Evolutionary conservation across 1,140 invertebrate genomes (phyloP), one percentile per base, ranked within the genome.

Genomic region (Brachionus sp.): DNA sequence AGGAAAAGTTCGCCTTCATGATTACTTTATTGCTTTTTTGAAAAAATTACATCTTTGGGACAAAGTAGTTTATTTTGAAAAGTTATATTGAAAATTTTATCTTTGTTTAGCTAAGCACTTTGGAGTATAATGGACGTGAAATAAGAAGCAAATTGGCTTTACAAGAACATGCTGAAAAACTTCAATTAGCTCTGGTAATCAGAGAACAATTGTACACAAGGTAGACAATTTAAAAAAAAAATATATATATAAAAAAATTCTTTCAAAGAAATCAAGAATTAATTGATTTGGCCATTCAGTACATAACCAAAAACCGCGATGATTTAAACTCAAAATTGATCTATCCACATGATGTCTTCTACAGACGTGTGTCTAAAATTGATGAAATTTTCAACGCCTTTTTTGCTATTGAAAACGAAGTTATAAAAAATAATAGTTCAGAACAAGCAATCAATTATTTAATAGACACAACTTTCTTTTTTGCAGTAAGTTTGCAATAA

Each of bases 401-500:
- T 29, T 80, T 62, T 66, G 19, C 13, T 3, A 66, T 66, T 42
- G 77, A 80, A 80, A 80, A 62, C 25, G 77, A 80, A 39, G 77
- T 80, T 37, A 62, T 80, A 3, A 80, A 80, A 62, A 39, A 39
- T 23, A 80, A 80, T 44, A 80, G 77, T 25, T 62, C 19, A 9
- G 77, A 62, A 19, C 77, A 80, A 66, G 77, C 77, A 9, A 80
- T 80, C 33, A 66, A 39, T 66, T 80, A 80, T 44, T 66, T 80
- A n/a, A 80, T 66, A 42, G 77, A 80, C 57, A 42, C 77, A 0
- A 57, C 62, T 42, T 80, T 62, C 10, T 80, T 80, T 62, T 80
- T 80, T 44, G 42, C 70, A 13, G 70, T 75, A 75, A 75, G 62
- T 66, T 5, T 29, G n/a, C n/a, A n/a, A n/a, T 66, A 29, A 5